These are phyloP conservation scores for Pseudois nayaur DNA, from an alignment of 2,113 vertebrate genomes.

Conservation along the genomic window DNA sequence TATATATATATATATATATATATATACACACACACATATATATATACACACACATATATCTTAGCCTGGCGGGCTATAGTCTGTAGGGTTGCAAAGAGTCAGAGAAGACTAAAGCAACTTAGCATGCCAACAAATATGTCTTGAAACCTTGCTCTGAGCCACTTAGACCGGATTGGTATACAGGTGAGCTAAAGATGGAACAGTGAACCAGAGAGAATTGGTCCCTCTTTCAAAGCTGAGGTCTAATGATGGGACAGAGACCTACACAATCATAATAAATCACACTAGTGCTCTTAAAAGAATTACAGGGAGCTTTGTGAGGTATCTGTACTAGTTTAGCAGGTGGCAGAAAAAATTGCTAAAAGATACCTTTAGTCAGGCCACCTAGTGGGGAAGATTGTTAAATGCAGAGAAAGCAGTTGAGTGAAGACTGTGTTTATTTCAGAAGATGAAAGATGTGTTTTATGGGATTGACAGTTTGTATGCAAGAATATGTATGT, in stretches of 20 bases:
- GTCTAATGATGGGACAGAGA: background rate
- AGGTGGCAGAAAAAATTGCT: background rate
- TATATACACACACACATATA: too few species aligned
- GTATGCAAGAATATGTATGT: background rate
- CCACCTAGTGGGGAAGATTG: background rate
- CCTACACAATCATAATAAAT: background rate
- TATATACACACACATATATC: background rate
- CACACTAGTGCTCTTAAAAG: background rate
- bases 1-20: background rate
- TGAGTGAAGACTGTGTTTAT: background rate
- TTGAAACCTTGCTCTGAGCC: background rate
- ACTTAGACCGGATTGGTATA: background rate
- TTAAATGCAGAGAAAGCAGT: background rate
- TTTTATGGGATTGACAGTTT: background rate
- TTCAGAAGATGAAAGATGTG: background rate
- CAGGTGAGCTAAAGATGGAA: background rate
- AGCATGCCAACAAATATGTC: background rate
- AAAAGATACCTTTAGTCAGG: background rate
- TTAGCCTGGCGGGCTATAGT: background rate
- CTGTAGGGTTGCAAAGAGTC: background rate
- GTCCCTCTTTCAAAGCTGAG: background rate
- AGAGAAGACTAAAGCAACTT: background rate
- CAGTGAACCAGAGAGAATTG: background rate
- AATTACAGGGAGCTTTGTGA: background rate
- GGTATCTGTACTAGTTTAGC: background rate